phyloP scores from a whole-genome alignment of 2,888 invertebrate species.

The Andrena trimmerana region DNA sequence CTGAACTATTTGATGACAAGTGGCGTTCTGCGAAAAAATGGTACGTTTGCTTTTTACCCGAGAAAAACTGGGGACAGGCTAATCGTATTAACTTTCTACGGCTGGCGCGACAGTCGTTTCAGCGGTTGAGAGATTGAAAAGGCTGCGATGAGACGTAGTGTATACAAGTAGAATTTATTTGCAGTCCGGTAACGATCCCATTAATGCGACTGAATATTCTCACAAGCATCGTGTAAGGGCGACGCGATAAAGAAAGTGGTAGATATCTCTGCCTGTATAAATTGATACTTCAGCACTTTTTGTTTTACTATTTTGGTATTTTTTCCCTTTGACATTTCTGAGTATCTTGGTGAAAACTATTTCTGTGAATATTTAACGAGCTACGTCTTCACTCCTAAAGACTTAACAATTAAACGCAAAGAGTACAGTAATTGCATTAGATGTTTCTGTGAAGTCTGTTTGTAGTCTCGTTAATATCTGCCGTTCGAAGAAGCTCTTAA shows the following conservation, averaged over 20 bases:
- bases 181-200: conserved; percentile 18
- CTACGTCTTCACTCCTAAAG: no score
- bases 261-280: no score
- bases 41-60: neutral
- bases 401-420: no score
- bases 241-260: conserved; percentile 37
- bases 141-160: neutral
- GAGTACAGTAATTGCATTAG: no score
- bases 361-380: no score
- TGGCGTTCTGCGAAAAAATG: neutral
- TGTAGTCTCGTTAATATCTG: no score
- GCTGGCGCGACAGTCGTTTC: conserved; percentile 2
- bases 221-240: neutral
- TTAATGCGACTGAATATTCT: conserved; percentile 20
- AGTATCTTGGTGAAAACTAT: no score
- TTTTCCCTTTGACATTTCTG: no score
- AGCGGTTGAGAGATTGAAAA: conserved; percentile 17
- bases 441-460: no score
- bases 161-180: conserved; percentile 43
- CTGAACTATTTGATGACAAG: neutral
- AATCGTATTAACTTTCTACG: conserved; percentile 2
- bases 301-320: no score
- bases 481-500: neutral
- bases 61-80: neutral
- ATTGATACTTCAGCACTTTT: no score